These are phyloP conservation scores for Mesocentrotus franciscanus DNA, from an alignment of 53 echinoderm and acorn worm species.

Conservation along the genomic window DNA sequence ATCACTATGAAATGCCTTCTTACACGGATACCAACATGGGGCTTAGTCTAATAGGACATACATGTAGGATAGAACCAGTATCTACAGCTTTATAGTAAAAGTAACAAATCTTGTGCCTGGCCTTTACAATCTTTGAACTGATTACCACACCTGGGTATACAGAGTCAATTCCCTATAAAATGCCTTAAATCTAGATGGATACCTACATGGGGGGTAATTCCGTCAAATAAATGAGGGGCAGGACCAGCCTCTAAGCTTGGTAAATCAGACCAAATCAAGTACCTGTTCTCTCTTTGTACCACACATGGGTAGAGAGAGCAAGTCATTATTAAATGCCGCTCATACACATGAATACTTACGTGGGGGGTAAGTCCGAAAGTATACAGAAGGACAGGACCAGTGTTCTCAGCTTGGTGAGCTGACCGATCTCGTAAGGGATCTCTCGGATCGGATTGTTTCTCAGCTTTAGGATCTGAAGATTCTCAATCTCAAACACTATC, in stretches of 20 bases:
- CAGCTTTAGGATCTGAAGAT: constrained; percentile 87
- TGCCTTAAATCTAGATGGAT: no score
- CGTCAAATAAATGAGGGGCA: no score
- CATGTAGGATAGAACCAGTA: no score
- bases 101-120: no score
- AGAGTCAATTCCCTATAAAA: no score
- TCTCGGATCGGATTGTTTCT: constrained; percentile 95
- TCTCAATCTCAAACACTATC: constrained; percentile 76
- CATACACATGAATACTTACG: constrained; percentile 65
- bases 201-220: no score
- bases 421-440: constrained; percentile 84
- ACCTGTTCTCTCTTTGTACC: neutral
- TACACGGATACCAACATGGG: no score
- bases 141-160: no score
- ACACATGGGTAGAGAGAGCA: neutral
- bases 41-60: no score
- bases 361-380: constrained; percentile 81
- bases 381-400: constrained; percentile 94
- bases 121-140: no score
- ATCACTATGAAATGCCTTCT: neutral
- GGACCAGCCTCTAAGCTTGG: no score
- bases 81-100: no score
- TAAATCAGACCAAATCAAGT: neutral
- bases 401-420: constrained; percentile 83
- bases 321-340: neutral